Conservation (phyloP, 2,113 vertebrate genomes). For the Anguilla rostrata region DNA sequence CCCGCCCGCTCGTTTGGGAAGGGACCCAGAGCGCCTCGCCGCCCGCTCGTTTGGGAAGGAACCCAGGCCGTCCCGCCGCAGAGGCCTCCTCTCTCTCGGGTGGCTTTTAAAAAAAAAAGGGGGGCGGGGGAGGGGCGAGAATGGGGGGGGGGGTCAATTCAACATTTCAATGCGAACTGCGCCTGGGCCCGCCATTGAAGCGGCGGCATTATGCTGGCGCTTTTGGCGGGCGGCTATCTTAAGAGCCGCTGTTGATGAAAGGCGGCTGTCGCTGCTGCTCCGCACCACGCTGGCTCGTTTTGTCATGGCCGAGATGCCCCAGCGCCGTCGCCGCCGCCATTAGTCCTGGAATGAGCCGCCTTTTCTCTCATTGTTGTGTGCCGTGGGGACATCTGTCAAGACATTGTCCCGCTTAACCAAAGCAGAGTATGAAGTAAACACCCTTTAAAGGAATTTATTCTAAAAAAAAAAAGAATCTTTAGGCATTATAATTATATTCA, state of each 20-base stretch:
- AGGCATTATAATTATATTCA: not conserved
- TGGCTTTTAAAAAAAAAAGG: conserved; percentile 4
- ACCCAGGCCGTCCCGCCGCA: conserved; percentile 4
- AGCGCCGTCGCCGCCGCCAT: not conserved
- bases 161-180: conserved; percentile 8
- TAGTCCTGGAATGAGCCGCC: not conserved
- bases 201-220: not conserved
- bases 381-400: not conserved
- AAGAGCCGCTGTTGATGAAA: conserved; percentile 11
- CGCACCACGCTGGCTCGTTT: not conserved
- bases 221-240: conserved; percentile 3
- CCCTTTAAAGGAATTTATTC: not conserved
- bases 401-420: not conserved
- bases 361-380: not conserved
- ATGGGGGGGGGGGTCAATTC: conserved; percentile 6
- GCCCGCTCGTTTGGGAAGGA: conserved; percentile 1
- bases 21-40: conserved; percentile 8
- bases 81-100: conserved; percentile 26
- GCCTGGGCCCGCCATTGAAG: conserved; percentile 6
- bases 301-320: not conserved
- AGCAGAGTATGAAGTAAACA: not conserved
- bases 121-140: no score
- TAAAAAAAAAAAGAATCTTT: not conserved
- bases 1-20: conserved; percentile 4
- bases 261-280: not conserved